Base-by-base conservation (phyloP, 2,797 vertebrate genomes). In the Alectoris magna region DNA sequence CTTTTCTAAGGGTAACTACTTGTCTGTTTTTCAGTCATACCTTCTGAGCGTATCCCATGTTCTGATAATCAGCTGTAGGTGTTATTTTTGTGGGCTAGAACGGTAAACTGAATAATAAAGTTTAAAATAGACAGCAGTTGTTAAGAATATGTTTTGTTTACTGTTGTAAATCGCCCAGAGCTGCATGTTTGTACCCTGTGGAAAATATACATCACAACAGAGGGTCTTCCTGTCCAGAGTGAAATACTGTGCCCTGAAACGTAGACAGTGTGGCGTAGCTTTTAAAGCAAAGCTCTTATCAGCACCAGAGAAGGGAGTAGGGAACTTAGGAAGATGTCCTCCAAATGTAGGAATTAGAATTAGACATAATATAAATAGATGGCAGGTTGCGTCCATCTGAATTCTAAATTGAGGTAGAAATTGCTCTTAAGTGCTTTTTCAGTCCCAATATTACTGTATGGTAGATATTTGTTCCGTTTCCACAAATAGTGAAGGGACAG, bases 1-100 rank as follows among this genome's bases (percentile, higher is more conserved):
- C 15, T 68, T 90, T 95, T 91, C 91, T 96, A 59, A 97, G 95
- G 95, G 96, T 97, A 97, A 96, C 17, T 83, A 36, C 48, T 94
- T 74, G 1, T 34, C 16, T 91, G 16, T 56, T 94, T 74, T 63
- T 73, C 79, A 82, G 70, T 78, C 11, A 1, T 72, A 21, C 36
- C 13, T 69, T 51, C 5, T 0, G 0, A 67, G 16, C 24, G 1
- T 53, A 31, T 14, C 2, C 0, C 11, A 3, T 39, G 8, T 81
- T 81, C 34, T 81, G 21, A 18, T 95, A 72, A 39, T 34, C 27
- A 36, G 8, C 51, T 64, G 23, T 72, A 82, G 64, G 10, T 83
- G 21, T 67, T 93, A 14, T 36, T 60, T 67, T 80, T 96, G 23
- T 84, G 64, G n/a, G 18, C 60, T 95, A 76, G 39, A 84, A 44